Evolutionary conservation across 1,140 invertebrate genomes (phyloP).

Genomic region (Cylas formicarius): DNA sequence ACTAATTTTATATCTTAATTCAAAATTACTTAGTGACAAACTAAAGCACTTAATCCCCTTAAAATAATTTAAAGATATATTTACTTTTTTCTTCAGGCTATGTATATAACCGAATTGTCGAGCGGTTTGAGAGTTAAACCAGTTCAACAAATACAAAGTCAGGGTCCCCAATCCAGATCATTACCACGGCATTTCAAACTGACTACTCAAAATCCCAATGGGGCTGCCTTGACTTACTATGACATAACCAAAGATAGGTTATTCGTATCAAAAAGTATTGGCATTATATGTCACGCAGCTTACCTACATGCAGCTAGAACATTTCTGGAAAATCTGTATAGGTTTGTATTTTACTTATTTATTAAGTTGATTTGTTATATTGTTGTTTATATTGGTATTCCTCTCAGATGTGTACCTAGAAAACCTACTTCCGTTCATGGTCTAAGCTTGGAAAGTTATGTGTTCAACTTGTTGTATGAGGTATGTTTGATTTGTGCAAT

Average conservation of each 20-base stretch:
- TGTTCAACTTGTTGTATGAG: slow-evolving; percentile 93
- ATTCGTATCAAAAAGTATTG: slow-evolving; percentile 92
- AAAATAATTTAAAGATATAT: slow-evolving; percentile 4
- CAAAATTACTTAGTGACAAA: neutral
- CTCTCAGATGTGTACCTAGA: slow-evolving; percentile 62
- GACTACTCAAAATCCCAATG: slow-evolving; percentile 63
- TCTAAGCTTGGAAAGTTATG: slow-evolving; percentile 82
- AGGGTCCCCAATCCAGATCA: slow-evolving; percentile 62
- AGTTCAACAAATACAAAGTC: slow-evolving; percentile 41
- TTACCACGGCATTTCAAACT: slow-evolving; percentile 83
- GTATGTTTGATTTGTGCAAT: slow-evolving; percentile 50
- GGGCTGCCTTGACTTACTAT: slow-evolving; percentile 77
- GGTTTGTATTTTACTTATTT: slow-evolving; percentile 44
- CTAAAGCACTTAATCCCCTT: neutral
- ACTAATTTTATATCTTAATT: neutral
- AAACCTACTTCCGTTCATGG: slow-evolving; percentile 62
- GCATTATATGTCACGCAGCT: slow-evolving; percentile 82
- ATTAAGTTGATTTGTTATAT: slow-evolving; percentile 4
- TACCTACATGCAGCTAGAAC: slow-evolving; percentile 78
- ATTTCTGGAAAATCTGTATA: slow-evolving; percentile 82
- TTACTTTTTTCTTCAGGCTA: slow-evolving; percentile 54
- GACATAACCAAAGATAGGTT: slow-evolving; percentile 89
- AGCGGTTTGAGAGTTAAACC: slow-evolving; percentile 62
- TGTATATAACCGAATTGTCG: slow-evolving; percentile 85
- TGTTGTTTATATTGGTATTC: neutral